Base-by-base conservation (phyloP, 2,113 vertebrate genomes). In the Percopsis transmontana region DNA sequence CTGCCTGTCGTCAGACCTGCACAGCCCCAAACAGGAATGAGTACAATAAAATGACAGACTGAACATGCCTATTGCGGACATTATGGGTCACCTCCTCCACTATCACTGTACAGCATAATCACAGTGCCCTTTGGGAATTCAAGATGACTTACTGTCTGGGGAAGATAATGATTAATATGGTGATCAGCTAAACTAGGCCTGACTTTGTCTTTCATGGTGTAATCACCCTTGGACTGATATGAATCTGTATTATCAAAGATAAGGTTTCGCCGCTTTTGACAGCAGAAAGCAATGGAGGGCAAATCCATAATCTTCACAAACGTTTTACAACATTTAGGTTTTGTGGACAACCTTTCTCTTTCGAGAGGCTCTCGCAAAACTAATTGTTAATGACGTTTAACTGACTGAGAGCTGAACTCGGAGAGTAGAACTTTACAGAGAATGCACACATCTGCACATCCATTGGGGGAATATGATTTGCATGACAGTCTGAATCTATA, bases 41-140 rank as follows among this genome's bases (percentile, higher is more conserved):
- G 16, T 0, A n/a, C 61, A 47, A 57, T 41, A 10, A 0, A 58
- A 50, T 39, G 41, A 70, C 19, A 15, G 57, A 67, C 56, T 66
- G 53, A 18, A 61, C 51, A 48, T 61, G 38, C 72, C 67, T 65
- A 53, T 45, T 63, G 24, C 58, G 21, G 40, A 45, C 39, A 38
- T 56, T 48, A 18, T 16, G 39, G 44, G 66, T 66, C 39, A 66
- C 55, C 20, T 45, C 58, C 51, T 45, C 19, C 41, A 55, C 16
- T 24, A 68, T 70, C 39, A 66, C 73, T 62, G 45, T 60, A 15
- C 67, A 68, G 73, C 77, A 81, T 65, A 84, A 80, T 83, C 69
- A 78, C 72, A 75, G 67, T 72, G 62, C 71, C 82, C 79, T 86
- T 77, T 67, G 66, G 68, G 70, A 85, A 80, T 77, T n/a, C 76